Conservation (phyloP, 2,888 invertebrate genomes). For the Phengaris alcon region DNA sequence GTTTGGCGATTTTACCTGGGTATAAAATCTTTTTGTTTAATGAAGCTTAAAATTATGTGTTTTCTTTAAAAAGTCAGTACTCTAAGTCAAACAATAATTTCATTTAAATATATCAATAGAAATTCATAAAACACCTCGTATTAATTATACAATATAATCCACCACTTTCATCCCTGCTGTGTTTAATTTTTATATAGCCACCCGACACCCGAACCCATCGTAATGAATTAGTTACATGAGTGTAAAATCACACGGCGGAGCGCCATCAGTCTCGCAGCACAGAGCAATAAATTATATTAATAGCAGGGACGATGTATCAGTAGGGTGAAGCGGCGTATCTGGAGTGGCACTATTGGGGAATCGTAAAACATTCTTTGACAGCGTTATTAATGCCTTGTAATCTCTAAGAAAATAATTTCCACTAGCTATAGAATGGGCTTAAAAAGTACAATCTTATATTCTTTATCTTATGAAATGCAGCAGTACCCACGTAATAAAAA, state of each 20-base stretch:
- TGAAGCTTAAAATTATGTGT: neutral
- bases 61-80: too few species aligned
- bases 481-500: too few species aligned
- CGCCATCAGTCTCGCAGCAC: constrained; percentile 3
- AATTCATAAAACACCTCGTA: neutral
- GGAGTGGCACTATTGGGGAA: neutral
- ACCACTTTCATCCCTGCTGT: neutral
- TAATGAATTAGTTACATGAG: constrained; percentile 17
- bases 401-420: neutral
- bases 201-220: constrained; percentile 2
- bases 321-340: neutral
- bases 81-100: too few species aligned
- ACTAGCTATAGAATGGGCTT: too few species aligned
- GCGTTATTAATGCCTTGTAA: neutral
- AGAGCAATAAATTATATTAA: constrained; percentile 17
- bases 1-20: neutral
- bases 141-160: neutral
- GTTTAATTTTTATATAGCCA: constrained; percentile 3
- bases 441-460: too few species aligned
- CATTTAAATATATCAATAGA: too few species aligned
- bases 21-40: neutral
- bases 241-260: constrained; percentile 6
- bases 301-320: neutral
- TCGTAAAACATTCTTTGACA: neutral
- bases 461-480: too few species aligned